Evolutionary conservation across 2,797 vertebrate species (phyloP).

Genomic region (Ctenopoma kingsleyae): DNA sequence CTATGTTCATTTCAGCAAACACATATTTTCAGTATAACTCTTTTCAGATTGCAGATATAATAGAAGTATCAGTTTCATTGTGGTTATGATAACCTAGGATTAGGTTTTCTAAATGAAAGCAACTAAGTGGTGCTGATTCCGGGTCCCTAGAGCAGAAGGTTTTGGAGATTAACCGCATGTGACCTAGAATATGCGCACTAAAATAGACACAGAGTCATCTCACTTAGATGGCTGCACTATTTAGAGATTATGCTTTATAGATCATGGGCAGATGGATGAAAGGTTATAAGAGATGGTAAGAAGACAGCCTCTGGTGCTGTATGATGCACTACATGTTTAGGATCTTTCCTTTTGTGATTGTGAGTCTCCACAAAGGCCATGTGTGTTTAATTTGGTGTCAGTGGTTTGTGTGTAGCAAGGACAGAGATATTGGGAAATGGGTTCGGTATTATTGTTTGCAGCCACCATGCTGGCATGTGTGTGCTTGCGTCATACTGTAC

Average conservation of each 20-base stretch:
- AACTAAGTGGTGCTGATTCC: conserved; percentile 41
- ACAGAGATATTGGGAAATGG: conserved; percentile 3
- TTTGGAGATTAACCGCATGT: conserved; percentile 55
- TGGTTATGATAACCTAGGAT: conserved; percentile 24
- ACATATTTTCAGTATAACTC: conserved; percentile 4
- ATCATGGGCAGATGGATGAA: conserved; percentile 49
- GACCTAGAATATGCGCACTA: conserved; percentile 63
- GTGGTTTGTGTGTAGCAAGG: conserved; percentile 19
- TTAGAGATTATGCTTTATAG: conserved; percentile 50
- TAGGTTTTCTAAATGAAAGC: conserved; percentile 35
- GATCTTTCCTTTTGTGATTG: conserved; percentile 40
- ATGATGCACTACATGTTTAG: conserved; percentile 13
- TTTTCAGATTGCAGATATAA: conserved; percentile 14
- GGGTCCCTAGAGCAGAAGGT: conserved; percentile 19
- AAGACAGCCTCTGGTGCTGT: conserved; percentile 27
- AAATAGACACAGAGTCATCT: conserved; percentile 54
- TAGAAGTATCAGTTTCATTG: conserved; percentile 4
- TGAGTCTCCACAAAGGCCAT: conserved; percentile 35
- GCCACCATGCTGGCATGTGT: conserved; percentile 18
- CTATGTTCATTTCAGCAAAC: conserved; percentile 19
- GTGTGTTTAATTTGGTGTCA: conserved; percentile 33
- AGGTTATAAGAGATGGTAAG: conserved; percentile 21
- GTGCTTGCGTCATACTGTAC: conserved; percentile 28
- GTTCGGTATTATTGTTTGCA: neutral
- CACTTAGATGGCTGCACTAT: conserved; percentile 41